These are phyloP conservation scores for Stegana nigrithorax DNA, from an alignment of 2,888 invertebrate genomes.

Conservation along the genomic window DNA sequence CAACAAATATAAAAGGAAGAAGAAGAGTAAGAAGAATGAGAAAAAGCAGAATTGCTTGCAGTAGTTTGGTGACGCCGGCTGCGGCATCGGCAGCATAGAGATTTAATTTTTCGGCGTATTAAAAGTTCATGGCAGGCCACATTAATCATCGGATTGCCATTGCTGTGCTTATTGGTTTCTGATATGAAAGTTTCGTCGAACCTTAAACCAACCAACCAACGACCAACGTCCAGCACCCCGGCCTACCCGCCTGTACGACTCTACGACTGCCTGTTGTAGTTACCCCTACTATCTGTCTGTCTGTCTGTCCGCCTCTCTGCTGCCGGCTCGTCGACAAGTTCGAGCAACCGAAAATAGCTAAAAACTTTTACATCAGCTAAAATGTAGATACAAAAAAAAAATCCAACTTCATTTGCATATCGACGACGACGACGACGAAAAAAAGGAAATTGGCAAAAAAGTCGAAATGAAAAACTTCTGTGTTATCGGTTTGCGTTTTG, in stretches of 20 bases:
- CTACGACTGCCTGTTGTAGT: too few species aligned
- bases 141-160: constrained; percentile 39
- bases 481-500: constrained; percentile 38
- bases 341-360: not conserved
- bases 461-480: constrained; percentile 33
- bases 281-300: not conserved
- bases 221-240: too few species aligned
- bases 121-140: constrained; percentile 25
- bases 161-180: constrained; percentile 17
- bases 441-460: not conserved
- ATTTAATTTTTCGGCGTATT: constrained; percentile 9
- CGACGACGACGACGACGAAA: too few species aligned
- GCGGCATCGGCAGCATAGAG: too few species aligned
- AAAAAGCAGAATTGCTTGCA: not conserved
- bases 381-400: constrained; percentile 13
- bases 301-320: not conserved
- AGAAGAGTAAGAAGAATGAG: not conserved
- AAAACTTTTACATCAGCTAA: constrained; percentile 34
- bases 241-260: too few species aligned
- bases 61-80: too few species aligned
- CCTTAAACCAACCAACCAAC: not conserved
- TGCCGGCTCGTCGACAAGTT: not conserved
- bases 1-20: not conserved
- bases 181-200: constrained; percentile 8
- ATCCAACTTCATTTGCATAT: constrained; percentile 51